phyloP scores from a whole-genome alignment of 2,797 vertebrate species.

The Rhincodon typus region DNA sequence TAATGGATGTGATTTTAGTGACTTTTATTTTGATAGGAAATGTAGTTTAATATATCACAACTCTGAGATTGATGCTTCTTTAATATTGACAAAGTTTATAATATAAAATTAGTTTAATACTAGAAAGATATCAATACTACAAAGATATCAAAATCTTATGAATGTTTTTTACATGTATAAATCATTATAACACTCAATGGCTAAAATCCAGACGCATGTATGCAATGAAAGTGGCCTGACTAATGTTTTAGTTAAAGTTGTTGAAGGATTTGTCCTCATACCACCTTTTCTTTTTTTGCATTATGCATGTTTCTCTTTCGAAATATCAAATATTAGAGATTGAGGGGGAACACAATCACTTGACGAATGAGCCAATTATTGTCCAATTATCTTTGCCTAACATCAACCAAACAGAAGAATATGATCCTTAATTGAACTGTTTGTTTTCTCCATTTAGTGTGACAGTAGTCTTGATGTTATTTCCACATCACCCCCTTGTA shows the following conservation, averaged over 20 bases:
- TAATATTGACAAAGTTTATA: not conserved
- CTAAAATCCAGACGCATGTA: not conserved
- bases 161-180: not conserved
- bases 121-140: not conserved
- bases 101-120: not conserved
- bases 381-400: not conserved
- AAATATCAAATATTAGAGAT: no score
- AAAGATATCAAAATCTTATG: not conserved
- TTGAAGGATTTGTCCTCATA: not conserved
- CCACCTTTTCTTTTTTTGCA: not conserved
- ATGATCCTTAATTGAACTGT: not conserved
- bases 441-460: conserved; percentile 60
- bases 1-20: no score
- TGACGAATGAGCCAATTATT: no score
- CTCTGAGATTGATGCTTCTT: not conserved
- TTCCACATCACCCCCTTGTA: conserved; percentile 75
- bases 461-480: conserved; percentile 74
- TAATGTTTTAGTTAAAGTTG: not conserved
- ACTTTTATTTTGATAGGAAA: not conserved
- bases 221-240: not conserved
- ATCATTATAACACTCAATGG: not conserved
- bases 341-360: no score
- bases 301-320: no score
- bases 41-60: not conserved
- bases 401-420: not conserved